Base-by-base conservation (phyloP, 2,113 vertebrate genomes). In the Columba livia region DNA sequence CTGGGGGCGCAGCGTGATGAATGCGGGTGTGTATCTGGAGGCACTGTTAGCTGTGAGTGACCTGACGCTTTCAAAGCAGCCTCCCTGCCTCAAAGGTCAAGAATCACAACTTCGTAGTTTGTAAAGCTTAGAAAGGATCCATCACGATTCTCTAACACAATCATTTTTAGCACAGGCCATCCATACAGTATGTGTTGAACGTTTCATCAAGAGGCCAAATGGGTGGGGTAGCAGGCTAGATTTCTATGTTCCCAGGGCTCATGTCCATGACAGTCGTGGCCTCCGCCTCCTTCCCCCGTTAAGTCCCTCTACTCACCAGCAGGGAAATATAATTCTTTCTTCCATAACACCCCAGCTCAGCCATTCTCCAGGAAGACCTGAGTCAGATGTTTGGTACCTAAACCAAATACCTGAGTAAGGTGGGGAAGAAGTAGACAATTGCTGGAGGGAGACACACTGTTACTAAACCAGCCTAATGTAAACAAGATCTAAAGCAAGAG, bases 331-430 rank as follows among this genome's bases (percentile, higher is more conserved):
- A 12, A 86, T 72, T 81, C 70, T 36, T 77, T 69, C 88, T 79
- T 90, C 92, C 88, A 89, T 72, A 47, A 47, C 61, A 85, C 36
- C 71, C 66, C 34, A 2, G 57, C 88, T 61, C 79, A 92, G 58
- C 90, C 88, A 28, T 73, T 82, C 90, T 94, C 73, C 90, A 84
- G 96, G 92, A 94, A 96, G 92, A 72, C 94, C 94, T 94, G 96
- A 96, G 88, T 97, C 94, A 96, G 96, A 95, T 89, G 90, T 96
- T 96, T 96, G 96, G 93, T 97, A 92, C 96, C 96, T 96, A 93
- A 94, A 96, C 72, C 44, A 87, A 96, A 97, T 97, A 96, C 96
- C 96, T 96, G 88, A 95, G 90, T 53, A 96, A 97, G 96, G 96
- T 96, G 96, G 93, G 94, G 96, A 96, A 85, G 92, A 95, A 79